Percentiles rank a stretch among this genome's conserved stretches.
phyloP scores from a whole-genome alignment of 37 sponge, comb jelly and placozoan genomes.

The Spongia lamella region DNA sequence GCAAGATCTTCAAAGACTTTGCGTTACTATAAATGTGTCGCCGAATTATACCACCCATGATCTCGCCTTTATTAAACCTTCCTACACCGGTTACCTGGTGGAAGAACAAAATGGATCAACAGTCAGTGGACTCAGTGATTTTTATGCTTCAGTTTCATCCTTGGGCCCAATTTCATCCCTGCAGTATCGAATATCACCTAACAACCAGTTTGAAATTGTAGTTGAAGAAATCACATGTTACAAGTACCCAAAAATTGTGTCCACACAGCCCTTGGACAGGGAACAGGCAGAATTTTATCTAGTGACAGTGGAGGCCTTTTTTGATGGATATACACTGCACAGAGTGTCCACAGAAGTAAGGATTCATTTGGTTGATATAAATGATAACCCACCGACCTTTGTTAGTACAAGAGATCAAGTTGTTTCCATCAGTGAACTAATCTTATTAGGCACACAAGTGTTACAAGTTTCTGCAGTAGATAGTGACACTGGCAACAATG shows the following conservation, averaged over 20 bases:
- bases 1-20: too few relatives aligned
- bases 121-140: too few relatives aligned
- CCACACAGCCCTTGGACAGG: slow-evolving; percentile 13
- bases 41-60: too few relatives aligned
- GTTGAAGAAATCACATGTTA: neutral
- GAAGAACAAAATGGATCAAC: too few relatives aligned
- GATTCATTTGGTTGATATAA: slow-evolving; percentile 47
- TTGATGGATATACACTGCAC: neutral
- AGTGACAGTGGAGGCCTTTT: slow-evolving; percentile 42
- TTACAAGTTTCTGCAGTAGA: slow-evolving; percentile 36
- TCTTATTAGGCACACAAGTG: slow-evolving; percentile 4
- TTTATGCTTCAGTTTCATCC: too few relatives aligned
- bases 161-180: too few relatives aligned
- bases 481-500: slow-evolving; percentile 37
- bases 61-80: too few relatives aligned
- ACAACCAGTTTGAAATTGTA: too few relatives aligned
- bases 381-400: slow-evolving; percentile 50
- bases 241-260: slow-evolving; percentile 13
- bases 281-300: neutral
- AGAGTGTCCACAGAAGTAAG: slow-evolving; percentile 26
- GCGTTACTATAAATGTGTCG: too few relatives aligned
- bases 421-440: slow-evolving; percentile 12
- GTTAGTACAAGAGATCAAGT: neutral
- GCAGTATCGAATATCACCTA: too few relatives aligned
- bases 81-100: too few relatives aligned